Evolutionary conservation across 2,797 vertebrate genomes (phyloP), one percentile per base, ranked within the genome.

Genomic region (Sandelia bainsii): DNA sequence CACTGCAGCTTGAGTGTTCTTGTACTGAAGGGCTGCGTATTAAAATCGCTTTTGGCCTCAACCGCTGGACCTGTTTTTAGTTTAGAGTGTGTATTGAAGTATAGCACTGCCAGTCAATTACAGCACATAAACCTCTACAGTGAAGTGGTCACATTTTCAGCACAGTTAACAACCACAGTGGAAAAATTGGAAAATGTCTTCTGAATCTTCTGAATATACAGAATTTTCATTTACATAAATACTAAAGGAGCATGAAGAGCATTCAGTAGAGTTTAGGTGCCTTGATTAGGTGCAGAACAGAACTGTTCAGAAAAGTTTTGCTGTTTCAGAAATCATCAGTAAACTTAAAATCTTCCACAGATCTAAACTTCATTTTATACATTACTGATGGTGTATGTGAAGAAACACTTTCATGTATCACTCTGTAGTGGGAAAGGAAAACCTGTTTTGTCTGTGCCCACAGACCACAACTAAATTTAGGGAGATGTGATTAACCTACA

Each of bases 1-100:
- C 71, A 67, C 2, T 68, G 67, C 44, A 82, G 48, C 74, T 75
- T 61, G 71, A 75, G 80, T 79, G 54, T 70, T 76, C 40, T 73
- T 46, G 29, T 44, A 37, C 39, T 67, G 52, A 66, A 72, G 27
- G 29, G 39, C 32, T 56, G 29, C 16, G 8, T 40, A 62, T 70
- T 68, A 64, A 44, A 54, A 78, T 75, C 19, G 9, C 29, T 49
- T 72, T 75, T 53, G 51, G 61, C 22, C 34, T 80, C 22, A 40
- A 6, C 54, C 20, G 46, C 44, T 12, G 37, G 40, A 27, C 37
- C 10, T 16, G 5, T 51, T 58, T 72, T 60, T 29, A 44, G 11
- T 49, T 45, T 45, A 19, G 27, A 78, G 22, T 59, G 48, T 69
- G 20, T 27, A 37, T 2, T 32, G 23, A 59, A 44, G 32, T 39